Evolutionary conservation across 1,140 invertebrate species (phyloP), one percentile per base, ranked within the genome.

Genomic region (Tribolium castaneum): DNA sequence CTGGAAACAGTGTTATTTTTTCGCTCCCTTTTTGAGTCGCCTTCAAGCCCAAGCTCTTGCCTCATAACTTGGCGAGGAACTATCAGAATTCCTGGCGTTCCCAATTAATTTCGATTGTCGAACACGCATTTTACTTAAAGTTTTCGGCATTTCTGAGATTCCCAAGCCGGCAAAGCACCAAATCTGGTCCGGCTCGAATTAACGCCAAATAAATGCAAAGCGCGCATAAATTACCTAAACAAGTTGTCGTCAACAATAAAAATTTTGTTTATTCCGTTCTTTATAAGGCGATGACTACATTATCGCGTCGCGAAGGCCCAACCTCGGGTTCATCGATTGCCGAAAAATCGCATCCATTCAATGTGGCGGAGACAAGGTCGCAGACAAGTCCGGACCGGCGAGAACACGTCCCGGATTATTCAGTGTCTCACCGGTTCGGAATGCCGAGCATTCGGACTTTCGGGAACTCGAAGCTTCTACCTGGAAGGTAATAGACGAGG

Each of bases 361-460:
- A 10, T 45, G 14, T 22, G 6, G 19, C 30, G 7, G 13, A 35
- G n/a, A n/a, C 30, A 34, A 66, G 30, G 30, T 34, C 59, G 59
- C 59, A 56, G 52, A 70, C 75, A 70, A 34, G 56, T 54, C 59
- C 59, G 39, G 51, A 70, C 75, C 25, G 35, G 54, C 49, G 13
- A 39, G 19, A 19, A 66, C 56, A 49, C 34, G 74, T 73, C 56
- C 19, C 74, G 30, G 54, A 62, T 66, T 76, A 45, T 45, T 9
- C 39, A 45, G n/a, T 49, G 74, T 70, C 70, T 77, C 75, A 59
- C n/a, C 39, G 50, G 49, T 76, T 66, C 50, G 78, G 78, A 73
- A 80, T 77, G 66, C 30, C 16, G 70, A 72, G 54, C 66, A 80
- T 80, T 76, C 70, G 78, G 62, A 72, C 54, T 51, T 59, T 50